These are phyloP conservation scores for Microtus richardsoni DNA, from an alignment of 2,113 vertebrate species.

Conservation along the genomic window DNA sequence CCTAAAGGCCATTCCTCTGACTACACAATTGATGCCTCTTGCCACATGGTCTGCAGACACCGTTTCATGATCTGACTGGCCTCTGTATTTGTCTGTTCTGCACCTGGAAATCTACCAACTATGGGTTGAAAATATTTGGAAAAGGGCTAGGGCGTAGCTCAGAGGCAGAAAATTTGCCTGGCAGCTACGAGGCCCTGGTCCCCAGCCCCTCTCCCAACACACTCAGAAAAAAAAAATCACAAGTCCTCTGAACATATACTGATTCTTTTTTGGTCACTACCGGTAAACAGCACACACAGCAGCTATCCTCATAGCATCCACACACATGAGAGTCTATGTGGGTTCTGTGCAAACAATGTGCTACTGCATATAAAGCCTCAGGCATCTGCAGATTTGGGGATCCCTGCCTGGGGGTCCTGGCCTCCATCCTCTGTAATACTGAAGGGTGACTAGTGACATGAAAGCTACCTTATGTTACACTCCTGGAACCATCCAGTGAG, in stretches of 20 bases:
- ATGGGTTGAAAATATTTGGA: background rate
- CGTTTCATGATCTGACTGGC: background rate
- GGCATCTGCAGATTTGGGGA: background rate
- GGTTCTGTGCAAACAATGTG: background rate
- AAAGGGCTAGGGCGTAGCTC: too few relatives aligned
- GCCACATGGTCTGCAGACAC: accelerated
- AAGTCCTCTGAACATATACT: background rate
- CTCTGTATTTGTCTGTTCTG: accelerated
- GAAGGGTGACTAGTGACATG: background rate
- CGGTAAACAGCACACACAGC: background rate
- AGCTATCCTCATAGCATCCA: too few relatives aligned
- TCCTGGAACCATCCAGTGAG: background rate
- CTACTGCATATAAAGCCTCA: background rate
- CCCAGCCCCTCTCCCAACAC: background rate
- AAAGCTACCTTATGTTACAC: background rate
- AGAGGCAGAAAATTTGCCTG: background rate
- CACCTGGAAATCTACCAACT: background rate
- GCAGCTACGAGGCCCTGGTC: background rate
- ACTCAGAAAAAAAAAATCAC: too few relatives aligned
- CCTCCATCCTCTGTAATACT: background rate
- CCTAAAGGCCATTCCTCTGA: accelerated
- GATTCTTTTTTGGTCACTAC: too few relatives aligned
- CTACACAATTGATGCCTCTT: accelerated
- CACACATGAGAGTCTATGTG: too few relatives aligned
- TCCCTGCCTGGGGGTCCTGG: background rate